Conservation (phyloP, 2,888 invertebrate genomes). For the Epsilonema sp. region DNA sequence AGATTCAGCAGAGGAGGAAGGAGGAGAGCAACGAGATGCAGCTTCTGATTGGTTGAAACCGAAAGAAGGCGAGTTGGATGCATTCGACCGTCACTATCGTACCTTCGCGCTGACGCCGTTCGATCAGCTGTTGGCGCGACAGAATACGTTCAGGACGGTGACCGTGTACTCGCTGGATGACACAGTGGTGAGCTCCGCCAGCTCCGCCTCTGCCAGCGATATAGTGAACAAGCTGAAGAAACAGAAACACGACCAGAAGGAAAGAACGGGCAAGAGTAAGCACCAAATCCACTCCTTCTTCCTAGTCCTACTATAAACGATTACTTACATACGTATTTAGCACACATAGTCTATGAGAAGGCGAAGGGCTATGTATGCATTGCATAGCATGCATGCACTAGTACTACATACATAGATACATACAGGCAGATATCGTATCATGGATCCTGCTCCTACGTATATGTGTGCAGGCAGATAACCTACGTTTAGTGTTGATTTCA, state of each 20-base stretch:
- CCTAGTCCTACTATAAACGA: background rate
- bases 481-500: too few species aligned
- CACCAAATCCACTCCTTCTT: background rate
- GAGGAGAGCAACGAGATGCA: slow-evolving; percentile 1
- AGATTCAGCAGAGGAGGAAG: background rate
- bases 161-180: background rate
- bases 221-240: too few species aligned
- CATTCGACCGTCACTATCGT: slow-evolving; percentile 12
- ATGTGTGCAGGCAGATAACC: too few species aligned
- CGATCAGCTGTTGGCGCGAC: slow-evolving; percentile 10
- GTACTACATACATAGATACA: too few species aligned
- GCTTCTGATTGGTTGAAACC: too few species aligned
- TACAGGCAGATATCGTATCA: too few species aligned
- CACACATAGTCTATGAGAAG: background rate
- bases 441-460: background rate
- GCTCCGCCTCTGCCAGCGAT: background rate
- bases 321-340: too few species aligned
- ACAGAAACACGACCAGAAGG: too few species aligned
- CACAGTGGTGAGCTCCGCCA: too few species aligned
- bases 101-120: slow-evolving; percentile 21
- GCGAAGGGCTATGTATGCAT: too few species aligned
- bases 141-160: background rate
- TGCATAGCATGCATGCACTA: too few species aligned
- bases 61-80: background rate
- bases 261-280: background rate